Conservation (phyloP, 2,113 vertebrate genomes). For the Peromyscus leucopus region DNA sequence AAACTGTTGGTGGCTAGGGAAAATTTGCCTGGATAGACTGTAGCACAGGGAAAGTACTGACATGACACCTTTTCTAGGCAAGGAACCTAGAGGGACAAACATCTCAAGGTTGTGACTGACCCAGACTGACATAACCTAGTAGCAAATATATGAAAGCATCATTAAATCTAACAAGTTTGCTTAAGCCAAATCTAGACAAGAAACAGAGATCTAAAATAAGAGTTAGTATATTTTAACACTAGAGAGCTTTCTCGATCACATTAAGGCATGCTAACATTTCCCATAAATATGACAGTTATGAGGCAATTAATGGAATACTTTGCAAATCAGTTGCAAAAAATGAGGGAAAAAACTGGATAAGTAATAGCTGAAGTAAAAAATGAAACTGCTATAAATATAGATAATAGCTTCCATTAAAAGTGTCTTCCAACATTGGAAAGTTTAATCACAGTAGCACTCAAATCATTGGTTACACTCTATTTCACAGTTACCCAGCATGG, state of each 20-base stretch:
- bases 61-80: neutral
- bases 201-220: constrained; percentile 71
- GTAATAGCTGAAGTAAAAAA: constrained; percentile 79
- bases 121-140: constrained; percentile 7
- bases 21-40: constrained; percentile 38
- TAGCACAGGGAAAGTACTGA: neutral
- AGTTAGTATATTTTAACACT: constrained; percentile 58
- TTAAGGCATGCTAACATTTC: constrained; percentile 74
- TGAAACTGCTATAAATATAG: constrained; percentile 81
- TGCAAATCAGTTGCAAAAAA: constrained; percentile 72
- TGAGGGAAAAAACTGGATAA: constrained; percentile 59
- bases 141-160: constrained; percentile 35
- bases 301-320: constrained; percentile 79
- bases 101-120: neutral
- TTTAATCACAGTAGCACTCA: constrained; percentile 82
- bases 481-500: constrained; percentile 75
- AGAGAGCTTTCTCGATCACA: constrained; percentile 67
- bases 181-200: constrained; percentile 53
- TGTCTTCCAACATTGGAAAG: constrained; percentile 79
- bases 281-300: constrained; percentile 75
- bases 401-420: constrained; percentile 82
- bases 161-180: constrained; percentile 63
- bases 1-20: neutral
- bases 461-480: constrained; percentile 80
- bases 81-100: neutral